Base-by-base conservation (phyloP, 2,888 invertebrate species). In the Buathra laborator region DNA sequence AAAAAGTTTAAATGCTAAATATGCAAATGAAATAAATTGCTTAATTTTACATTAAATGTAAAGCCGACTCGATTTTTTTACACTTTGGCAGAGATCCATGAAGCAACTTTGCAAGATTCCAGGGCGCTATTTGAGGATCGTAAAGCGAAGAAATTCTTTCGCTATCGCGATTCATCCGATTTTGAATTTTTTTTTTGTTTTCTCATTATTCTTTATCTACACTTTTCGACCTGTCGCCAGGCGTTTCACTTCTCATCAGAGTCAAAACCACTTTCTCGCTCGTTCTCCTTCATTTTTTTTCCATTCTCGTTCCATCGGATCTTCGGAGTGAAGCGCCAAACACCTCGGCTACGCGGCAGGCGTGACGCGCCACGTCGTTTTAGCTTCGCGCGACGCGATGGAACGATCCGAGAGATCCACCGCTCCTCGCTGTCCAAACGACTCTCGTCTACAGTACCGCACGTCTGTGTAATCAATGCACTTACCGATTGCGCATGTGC, bases 311-410 rank as follows among this genome's bases (percentile, higher is more conserved):
- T 70, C 46, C 53, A 44, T 83, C 56, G 56, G 44, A 81, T 78
- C 74, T 70, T 81, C 84, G 64, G 74, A 37, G 72, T 82, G 82
- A 84, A 77, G 76, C 80, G 71, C 80, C 68, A 76, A 81, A 44
- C 44, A 72, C 72, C 64, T 80, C 72, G 51, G 29, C 53, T 74
- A 72, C 76, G 76, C 72, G 81, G 72, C 84, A 74, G 81, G 71
- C 84, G 76, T 81, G 76, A 81, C 72, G 76, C 84, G 44, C 67
- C 72, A 72, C 81, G 76, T 81, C 76, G 51, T 66, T 81, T 76
- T 76, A 72, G 76, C 64, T 62, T 76, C 62, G 70, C 79, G 76
- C 77, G 81, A 76, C 84, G 84, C 81, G 84, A 84, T 77, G 81
- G 77, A 84, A 84, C 72, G 84, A 84, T 84, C 72, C 76, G 67